phyloP scores from a whole-genome alignment of 1,140 invertebrate species.

The Papilio polyxenes region DNA sequence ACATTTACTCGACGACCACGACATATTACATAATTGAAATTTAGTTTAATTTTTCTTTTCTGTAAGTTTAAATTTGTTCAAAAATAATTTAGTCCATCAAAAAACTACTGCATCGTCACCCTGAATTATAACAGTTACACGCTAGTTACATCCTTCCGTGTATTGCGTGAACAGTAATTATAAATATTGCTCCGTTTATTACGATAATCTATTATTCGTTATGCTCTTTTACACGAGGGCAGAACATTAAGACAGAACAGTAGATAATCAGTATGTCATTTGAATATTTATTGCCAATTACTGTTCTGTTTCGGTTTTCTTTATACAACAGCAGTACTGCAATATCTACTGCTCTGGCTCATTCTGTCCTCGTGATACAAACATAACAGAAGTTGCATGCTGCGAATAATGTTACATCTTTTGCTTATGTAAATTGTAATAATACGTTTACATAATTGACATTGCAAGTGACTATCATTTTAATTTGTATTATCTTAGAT shows the following conservation, averaged over 20 bases:
- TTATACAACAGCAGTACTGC: too few species aligned
- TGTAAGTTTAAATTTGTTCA: too few species aligned
- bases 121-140: conserved; percentile 41
- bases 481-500: too few species aligned
- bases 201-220: conserved; percentile 30
- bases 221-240: background rate
- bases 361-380: too few species aligned
- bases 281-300: too few species aligned
- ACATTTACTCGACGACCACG: too few species aligned
- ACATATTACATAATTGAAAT: too few species aligned
- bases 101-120: conserved; percentile 42
- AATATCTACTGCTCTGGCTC: too few species aligned
- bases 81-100: conserved; percentile 3
- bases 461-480: background rate
- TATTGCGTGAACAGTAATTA: conserved; percentile 29
- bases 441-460: conserved; percentile 29
- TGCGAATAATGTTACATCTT: conserved; percentile 3
- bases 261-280: background rate
- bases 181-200: conserved; percentile 26
- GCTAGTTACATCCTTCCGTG: conserved; percentile 43
- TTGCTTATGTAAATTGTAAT: conserved; percentile 23
- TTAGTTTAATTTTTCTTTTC: background rate
- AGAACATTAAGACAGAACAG: background rate
- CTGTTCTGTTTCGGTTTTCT: too few species aligned
- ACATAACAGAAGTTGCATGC: background rate